Conservation (phyloP, 2,113 vertebrate species). For the Cariama cristata region DNA sequence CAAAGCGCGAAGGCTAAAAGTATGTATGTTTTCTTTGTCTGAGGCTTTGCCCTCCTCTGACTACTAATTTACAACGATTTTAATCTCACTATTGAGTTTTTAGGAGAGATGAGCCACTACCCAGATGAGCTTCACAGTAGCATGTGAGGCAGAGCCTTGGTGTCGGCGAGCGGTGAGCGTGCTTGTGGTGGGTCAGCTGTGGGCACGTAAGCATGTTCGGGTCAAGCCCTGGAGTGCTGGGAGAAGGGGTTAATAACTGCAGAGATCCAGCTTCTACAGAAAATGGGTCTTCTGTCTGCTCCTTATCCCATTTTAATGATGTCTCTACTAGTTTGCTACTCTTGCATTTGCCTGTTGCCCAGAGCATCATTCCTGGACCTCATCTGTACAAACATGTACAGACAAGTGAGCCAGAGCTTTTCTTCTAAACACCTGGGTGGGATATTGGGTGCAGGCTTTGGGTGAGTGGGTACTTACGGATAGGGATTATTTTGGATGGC, state of each 20-base stretch:
- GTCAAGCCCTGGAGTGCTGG: neutral
- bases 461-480: neutral
- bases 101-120: neutral
- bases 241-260: neutral
- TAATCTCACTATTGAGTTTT: neutral
- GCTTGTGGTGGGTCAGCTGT: accelerated
- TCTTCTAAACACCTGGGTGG: accelerated
- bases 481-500: neutral
- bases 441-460: neutral
- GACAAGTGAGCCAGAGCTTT: neutral
- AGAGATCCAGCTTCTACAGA: neutral
- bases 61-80: neutral
- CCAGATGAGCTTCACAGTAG: neutral
- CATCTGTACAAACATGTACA: neutral
- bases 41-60: neutral
- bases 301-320: neutral
- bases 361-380: neutral
- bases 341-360: neutral
- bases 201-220: neutral
- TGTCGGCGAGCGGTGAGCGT: neutral
- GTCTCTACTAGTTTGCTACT: neutral
- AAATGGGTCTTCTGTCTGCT: neutral
- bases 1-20: neutral
- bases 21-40: neutral
- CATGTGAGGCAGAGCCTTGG: neutral